Base-by-base conservation (phyloP, 2,113 vertebrate genomes). In the Aphyosemion australe region DNA sequence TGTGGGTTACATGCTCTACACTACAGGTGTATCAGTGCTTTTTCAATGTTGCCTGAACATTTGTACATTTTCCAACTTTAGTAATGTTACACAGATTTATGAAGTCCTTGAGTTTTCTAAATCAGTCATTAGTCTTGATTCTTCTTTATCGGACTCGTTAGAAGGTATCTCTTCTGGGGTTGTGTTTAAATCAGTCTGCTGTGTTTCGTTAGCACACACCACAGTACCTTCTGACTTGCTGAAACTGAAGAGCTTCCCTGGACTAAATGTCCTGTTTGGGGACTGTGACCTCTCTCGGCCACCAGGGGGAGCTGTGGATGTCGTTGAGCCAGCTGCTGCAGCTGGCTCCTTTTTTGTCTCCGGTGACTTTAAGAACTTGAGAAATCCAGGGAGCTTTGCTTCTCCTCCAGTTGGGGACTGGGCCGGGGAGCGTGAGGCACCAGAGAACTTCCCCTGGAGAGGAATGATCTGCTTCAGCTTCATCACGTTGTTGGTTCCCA, bases 401-500 rank as follows among this genome's bases (percentile, higher is more conserved):
- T 97, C 96, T 0, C 92, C 91, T 54, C 93, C 89, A 0, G 93
- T 94, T 12, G 95, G 96, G 0, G 96, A 95, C 80, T 95, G 93
- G 0, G 94, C 91, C 0, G 94, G 92, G 4, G 93, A 93, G 55
- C 94, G 92, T 2, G 92, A 74, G 0, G 87, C 21, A 0, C 94
- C 77, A 0, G 95, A 91, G 72, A 96, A 95, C 83, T 95, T 95
- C 68, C 94, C 92, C 90, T 97, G 96, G 15, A 97, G 82, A 1
- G 96, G 96, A 86, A 97, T 96, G 82, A 97, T 97, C 88, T 97
- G 95, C 87, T 96, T 96, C 10, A 97, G 90, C 87, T 95, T 95
- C 93, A 97, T 91, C 76, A 97, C 96, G 0, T 96, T 96, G 90
- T 95, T 96, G 85, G 93, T 94, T 2, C 95, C 94, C 85, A 97